These are phyloP conservation scores for Pteropus alecto DNA, from an alignment of 2,113 vertebrate species.

Conservation along the genomic window DNA sequence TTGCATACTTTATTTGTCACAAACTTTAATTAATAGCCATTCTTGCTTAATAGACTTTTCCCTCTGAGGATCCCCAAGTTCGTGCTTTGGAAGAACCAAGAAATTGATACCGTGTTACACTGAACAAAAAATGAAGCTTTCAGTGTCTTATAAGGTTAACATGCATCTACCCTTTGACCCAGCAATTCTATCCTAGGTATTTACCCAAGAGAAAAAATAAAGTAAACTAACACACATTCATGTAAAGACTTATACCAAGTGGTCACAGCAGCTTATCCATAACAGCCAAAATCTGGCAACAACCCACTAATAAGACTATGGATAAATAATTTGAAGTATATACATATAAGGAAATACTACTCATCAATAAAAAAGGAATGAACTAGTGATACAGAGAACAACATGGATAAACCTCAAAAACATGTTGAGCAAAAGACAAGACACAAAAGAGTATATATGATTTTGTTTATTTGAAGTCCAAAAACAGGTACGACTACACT, in stretches of 20 bases:
- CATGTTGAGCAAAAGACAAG: neutral
- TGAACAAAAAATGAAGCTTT: neutral
- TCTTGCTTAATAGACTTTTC: slow-evolving; percentile 45
- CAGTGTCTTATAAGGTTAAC: neutral
- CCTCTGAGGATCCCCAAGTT: neutral
- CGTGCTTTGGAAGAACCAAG: neutral
- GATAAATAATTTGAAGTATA: neutral
- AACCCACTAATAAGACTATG: neutral
- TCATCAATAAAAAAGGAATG: neutral
- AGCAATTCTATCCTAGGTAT: neutral
- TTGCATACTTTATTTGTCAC: neutral
- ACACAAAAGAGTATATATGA: neutral
- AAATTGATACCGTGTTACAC: neutral
- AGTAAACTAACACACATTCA: neutral
- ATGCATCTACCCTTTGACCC: neutral
- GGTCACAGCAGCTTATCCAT: neutral
- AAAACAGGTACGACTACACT: neutral
- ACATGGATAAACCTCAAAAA: neutral
- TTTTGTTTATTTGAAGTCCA: neutral
- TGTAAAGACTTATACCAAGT: neutral
- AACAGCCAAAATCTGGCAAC: neutral
- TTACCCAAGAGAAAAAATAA: neutral
- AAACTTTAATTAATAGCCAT: slow-evolving; percentile 48
- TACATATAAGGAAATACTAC: neutral
- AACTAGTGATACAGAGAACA: neutral